Evolutionary conservation across 2,888 invertebrate species (phyloP).

Genomic region (Adela reaumurella): DNA sequence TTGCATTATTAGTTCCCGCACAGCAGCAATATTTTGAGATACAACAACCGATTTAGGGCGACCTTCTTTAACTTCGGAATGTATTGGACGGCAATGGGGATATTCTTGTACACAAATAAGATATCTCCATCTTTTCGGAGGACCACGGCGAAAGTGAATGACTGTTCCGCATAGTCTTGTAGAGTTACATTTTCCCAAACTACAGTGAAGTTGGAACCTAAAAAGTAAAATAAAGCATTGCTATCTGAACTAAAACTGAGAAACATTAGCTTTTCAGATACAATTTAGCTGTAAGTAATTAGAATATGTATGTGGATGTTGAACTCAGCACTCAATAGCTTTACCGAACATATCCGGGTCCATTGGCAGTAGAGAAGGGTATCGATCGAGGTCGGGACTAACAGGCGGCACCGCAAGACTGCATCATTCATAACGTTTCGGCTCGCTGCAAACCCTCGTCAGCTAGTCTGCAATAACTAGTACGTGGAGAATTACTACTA

Average conservation of each 20-base stretch:
- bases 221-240: too few relatives aligned
- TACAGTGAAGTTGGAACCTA: conserved; percentile 85
- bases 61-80: conserved; percentile 83
- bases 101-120: conserved; percentile 82
- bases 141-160: conserved; percentile 89
- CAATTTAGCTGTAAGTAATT: not conserved
- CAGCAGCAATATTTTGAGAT: too few relatives aligned
- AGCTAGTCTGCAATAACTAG: too few relatives aligned
- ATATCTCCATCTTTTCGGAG: conserved; percentile 87
- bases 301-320: not conserved
- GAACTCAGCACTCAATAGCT: not conserved
- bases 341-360: too few relatives aligned
- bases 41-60: conserved; percentile 98
- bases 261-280: not conserved
- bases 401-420: too few relatives aligned
- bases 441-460: too few relatives aligned
- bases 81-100: conserved; percentile 72
- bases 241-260: not conserved
- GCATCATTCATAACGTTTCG: too few relatives aligned
- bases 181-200: conserved; percentile 91
- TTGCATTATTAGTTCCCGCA: too few relatives aligned
- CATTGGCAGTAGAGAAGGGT: too few relatives aligned
- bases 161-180: conserved; percentile 72
- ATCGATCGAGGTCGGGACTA: too few relatives aligned
- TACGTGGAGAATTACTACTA: too few relatives aligned